phyloP scores from a whole-genome alignment of 2,888 invertebrate genomes.

The Diplazon laetatorius region DNA sequence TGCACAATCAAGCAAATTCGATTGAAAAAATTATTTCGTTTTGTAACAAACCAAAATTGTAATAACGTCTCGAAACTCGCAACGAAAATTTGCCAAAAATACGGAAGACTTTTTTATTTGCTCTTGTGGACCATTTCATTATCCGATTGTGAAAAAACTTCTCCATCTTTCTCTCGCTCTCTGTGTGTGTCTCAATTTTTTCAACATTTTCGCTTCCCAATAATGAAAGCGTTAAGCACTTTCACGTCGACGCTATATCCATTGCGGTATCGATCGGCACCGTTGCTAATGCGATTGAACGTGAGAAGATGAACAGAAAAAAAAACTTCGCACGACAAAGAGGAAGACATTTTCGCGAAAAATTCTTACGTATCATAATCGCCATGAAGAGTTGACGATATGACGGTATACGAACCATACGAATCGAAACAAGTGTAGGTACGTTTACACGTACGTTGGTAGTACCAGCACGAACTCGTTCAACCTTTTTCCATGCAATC shows the following conservation, averaged over 20 bases:
- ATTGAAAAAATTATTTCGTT: slow-evolving; percentile 20
- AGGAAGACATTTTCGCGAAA: slow-evolving; percentile 8
- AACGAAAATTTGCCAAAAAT: no score
- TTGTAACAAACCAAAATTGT: no score
- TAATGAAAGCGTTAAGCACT: not conserved
- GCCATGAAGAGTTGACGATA: not conserved
- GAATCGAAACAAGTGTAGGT: not conserved
- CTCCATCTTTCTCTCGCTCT: no score
- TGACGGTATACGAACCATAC: not conserved
- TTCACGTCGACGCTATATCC: not conserved
- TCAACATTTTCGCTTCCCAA: no score
- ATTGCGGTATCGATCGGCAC: not conserved
- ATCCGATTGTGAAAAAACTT: no score
- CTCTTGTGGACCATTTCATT: no score
- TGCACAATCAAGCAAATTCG: not conserved
- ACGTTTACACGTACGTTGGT: slow-evolving; percentile 19
- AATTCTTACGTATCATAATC: slow-evolving; percentile 12
- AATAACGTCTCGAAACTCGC: no score
- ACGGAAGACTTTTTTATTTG: no score
- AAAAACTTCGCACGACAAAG: not conserved
- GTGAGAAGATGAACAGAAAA: no score
- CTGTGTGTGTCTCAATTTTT: no score
- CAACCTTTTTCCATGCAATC: not conserved
- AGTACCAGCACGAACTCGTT: not conserved
- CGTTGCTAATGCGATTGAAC: slow-evolving; percentile 4